Base-by-base conservation (phyloP, 1,140 invertebrate species). In the Orchesella cincta region DNA sequence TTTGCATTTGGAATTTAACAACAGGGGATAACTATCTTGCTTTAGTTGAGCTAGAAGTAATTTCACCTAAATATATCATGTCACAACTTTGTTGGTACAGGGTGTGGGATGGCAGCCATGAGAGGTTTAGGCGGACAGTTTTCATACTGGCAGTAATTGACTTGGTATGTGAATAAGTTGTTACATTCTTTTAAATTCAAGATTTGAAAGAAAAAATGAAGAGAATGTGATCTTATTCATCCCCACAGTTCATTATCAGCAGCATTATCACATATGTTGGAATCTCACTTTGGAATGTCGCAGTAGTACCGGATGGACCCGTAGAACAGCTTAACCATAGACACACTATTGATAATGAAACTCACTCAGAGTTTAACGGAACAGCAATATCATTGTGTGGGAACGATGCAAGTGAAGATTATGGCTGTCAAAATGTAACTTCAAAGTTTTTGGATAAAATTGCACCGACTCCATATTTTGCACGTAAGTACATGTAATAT, bases 141-240 rank as follows among this genome's bases (percentile, higher is more conserved):
- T 33, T 67, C 8, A 31, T 33, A 3, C 31, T 67, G 1, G 26
- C 62, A 8, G 31, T 67, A 16, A 31, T 67, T 31, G 62, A 67
- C 31, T n/a, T 67, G 62, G 62, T 67, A 31, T 31, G 31, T 12
- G n/a, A n/a, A n/a, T n/a, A n/a, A n/a, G n/a, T n/a, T n/a, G n/a
- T n/a, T n/a, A n/a, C n/a, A n/a, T n/a, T n/a, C n/a, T n/a, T n/a
- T n/a, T n/a, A n/a, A n/a, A n/a, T n/a, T n/a, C n/a, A n/a, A n/a
- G n/a, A n/a, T n/a, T n/a, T n/a, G n/a, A n/a, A n/a, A n/a, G n/a
- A n/a, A n/a, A n/a, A n/a, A n/a, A n/a, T n/a, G n/a, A n/a, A n/a
- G n/a, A n/a, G n/a, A n/a, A n/a, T n/a, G n/a, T n/a, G n/a, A n/a
- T 67, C 5, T 67, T 67, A 5, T 67, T 67, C 33, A 67, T 57